These are phyloP conservation scores for Stichopus horrens DNA, from an alignment of 53 echinoderm and acorn worm genomes.

Conservation along the genomic window DNA sequence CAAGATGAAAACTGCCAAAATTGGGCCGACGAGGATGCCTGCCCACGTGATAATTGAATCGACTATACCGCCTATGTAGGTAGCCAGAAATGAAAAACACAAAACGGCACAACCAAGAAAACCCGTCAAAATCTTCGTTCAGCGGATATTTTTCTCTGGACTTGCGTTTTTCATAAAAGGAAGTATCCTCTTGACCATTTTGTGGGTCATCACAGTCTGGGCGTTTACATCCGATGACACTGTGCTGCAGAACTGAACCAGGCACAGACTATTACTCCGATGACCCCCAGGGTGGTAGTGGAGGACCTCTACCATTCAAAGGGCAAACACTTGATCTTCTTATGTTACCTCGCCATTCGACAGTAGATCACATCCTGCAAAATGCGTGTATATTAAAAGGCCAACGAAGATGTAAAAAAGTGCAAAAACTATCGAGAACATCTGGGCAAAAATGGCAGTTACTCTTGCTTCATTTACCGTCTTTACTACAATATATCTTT, in stretches of 20 bases:
- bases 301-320: background rate
- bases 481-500: background rate
- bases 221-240: conserved; percentile 17
- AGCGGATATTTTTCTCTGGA: background rate
- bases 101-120: background rate
- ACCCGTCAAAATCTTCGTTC: background rate
- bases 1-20: background rate
- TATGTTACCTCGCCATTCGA: background rate
- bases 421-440: background rate
- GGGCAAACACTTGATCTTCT: background rate
- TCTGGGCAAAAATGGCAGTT: background rate
- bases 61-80: conserved; percentile 7
- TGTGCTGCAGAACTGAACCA: conserved; percentile 25
- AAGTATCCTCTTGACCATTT: background rate
- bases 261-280: background rate
- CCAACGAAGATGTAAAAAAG: background rate
- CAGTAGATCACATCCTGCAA: background rate
- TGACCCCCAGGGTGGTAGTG: background rate
- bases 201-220: conserved; percentile 11
- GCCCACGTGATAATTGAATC: conserved; percentile 29
- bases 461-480: background rate
- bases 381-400: background rate
- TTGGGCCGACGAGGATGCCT: background rate
- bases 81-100: background rate
- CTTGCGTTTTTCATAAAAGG: background rate